These are phyloP conservation scores for Diuraphis noxia DNA, from an alignment of 1,140 invertebrate species.

Conservation along the genomic window DNA sequence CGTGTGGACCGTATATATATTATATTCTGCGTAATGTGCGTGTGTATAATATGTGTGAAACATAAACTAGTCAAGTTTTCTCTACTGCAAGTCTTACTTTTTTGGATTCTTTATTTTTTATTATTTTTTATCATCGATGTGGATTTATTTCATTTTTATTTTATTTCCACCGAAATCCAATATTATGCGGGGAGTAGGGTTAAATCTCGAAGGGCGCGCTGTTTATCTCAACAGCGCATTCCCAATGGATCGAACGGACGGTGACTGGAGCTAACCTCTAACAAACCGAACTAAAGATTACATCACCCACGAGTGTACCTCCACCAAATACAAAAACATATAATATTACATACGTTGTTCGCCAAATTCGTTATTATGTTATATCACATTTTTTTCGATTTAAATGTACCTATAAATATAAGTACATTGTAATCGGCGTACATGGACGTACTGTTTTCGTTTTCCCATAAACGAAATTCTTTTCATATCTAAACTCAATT, in stretches of 20 bases:
- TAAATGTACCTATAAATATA: not conserved
- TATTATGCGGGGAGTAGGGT: not conserved
- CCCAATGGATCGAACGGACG: not conserved
- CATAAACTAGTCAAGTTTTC: not conserved
- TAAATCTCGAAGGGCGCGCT: not conserved
- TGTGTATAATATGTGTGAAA: not conserved
- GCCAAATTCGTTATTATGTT: not conserved
- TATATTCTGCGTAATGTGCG: not conserved
- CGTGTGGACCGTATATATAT: not conserved
- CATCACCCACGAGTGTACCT: not conserved
- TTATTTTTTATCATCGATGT: not conserved
- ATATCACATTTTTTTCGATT: not conserved
- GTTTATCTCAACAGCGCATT: constrained; percentile 23
- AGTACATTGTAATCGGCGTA: too few relatives aligned
- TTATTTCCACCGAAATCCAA: constrained; percentile 22
- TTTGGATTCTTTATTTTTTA: not conserved
- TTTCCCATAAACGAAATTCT: not conserved
- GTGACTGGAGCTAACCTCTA: not conserved
- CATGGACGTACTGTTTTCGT: not conserved
- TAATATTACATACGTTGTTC: not conserved
- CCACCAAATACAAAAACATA: not conserved
- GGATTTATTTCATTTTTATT: constrained; percentile 27
- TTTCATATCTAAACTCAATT: not conserved
- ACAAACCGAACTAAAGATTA: constrained; percentile 17
- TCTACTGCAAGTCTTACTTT: not conserved